phyloP scores from a whole-genome alignment of 2,888 invertebrate genomes.

The Tyria jacobaeae region DNA sequence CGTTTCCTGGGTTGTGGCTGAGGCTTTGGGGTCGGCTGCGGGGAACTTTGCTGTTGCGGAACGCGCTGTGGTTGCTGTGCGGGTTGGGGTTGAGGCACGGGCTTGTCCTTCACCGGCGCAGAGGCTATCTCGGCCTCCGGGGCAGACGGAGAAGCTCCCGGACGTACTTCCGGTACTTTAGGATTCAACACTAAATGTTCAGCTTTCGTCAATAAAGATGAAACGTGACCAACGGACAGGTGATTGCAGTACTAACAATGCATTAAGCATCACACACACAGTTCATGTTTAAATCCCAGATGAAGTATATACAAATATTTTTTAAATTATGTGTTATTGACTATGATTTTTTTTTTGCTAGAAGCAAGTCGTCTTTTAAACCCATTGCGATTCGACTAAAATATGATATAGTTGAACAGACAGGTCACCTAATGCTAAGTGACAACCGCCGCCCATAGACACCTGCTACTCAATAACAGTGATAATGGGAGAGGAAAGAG shows the following conservation, averaged over 20 bases:
- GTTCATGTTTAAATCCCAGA: background rate
- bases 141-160: slow-evolving; percentile 9
- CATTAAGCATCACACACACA: background rate
- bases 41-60: slow-evolving; percentile 9
- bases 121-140: slow-evolving; percentile 20
- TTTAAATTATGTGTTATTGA: too few relatives aligned
- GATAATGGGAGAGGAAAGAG: too few relatives aligned
- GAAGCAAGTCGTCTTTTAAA: too few relatives aligned
- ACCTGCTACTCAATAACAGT: too few relatives aligned
- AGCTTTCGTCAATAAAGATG: slow-evolving; percentile 39
- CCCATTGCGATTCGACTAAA: too few relatives aligned
- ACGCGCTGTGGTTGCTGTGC: slow-evolving; percentile 10
- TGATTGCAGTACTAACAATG: background rate
- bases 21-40: slow-evolving; percentile 13
- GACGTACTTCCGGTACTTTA: slow-evolving; percentile 59
- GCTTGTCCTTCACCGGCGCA: slow-evolving; percentile 24
- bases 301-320: background rate
- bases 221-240: slow-evolving; percentile 9
- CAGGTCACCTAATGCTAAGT: too few relatives aligned
- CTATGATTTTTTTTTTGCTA: too few relatives aligned
- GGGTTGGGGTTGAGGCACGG: slow-evolving; percentile 25
- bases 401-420: too few relatives aligned
- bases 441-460: too few relatives aligned
- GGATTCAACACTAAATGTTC: slow-evolving; percentile 74
- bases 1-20: slow-evolving; percentile 40